Percentiles rank a stretch among this genome's conserved stretches.
phyloP scores from a whole-genome alignment of 2,113 vertebrate species.

The Ctenodactylus gundi region DNA sequence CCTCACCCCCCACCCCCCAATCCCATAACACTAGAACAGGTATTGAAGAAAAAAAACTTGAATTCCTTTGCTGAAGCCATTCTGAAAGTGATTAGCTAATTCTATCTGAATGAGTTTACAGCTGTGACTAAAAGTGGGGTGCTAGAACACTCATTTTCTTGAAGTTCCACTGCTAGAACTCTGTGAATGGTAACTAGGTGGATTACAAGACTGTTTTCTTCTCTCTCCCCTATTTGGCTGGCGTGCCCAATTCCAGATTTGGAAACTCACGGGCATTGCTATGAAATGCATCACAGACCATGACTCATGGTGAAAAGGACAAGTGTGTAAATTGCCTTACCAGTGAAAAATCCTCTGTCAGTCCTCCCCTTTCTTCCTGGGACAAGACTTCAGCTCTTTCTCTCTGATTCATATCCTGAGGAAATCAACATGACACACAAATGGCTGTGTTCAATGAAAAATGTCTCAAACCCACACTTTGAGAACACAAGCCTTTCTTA shows the following conservation, averaged over 20 bases:
- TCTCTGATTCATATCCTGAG: slow-evolving; percentile 87
- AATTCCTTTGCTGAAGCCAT: not conserved
- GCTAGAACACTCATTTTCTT: not conserved
- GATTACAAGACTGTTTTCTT: not conserved
- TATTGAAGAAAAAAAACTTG: not conserved
- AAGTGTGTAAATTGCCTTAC: slow-evolving; percentile 81
- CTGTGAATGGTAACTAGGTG: slow-evolving; percentile 53
- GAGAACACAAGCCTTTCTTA: slow-evolving; percentile 75
- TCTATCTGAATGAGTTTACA: slow-evolving; percentile 32
- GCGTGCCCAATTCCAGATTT: slow-evolving; percentile 39
- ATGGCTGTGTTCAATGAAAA: slow-evolving; percentile 81
- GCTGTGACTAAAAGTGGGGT: not conserved
- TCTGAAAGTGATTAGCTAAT: slow-evolving; percentile 38
- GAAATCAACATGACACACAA: slow-evolving; percentile 79
- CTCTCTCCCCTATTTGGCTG: slow-evolving; percentile 63
- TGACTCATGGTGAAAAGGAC: slow-evolving; percentile 82
- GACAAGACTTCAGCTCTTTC: slow-evolving; percentile 79
- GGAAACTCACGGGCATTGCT: slow-evolving; percentile 81
- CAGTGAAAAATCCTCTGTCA: slow-evolving; percentile 76
- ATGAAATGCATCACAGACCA: slow-evolving; percentile 73
- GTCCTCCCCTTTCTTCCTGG: slow-evolving; percentile 70
- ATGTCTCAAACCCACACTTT: slow-evolving; percentile 72
- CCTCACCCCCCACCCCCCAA: too few species aligned
- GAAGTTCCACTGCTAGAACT: not conserved
- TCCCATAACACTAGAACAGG: not conserved